Percentiles rank a stretch among this genome's conserved stretches.
Conservation (phyloP, 2,797 vertebrate species). For the Craterocephalus amniculus region DNA sequence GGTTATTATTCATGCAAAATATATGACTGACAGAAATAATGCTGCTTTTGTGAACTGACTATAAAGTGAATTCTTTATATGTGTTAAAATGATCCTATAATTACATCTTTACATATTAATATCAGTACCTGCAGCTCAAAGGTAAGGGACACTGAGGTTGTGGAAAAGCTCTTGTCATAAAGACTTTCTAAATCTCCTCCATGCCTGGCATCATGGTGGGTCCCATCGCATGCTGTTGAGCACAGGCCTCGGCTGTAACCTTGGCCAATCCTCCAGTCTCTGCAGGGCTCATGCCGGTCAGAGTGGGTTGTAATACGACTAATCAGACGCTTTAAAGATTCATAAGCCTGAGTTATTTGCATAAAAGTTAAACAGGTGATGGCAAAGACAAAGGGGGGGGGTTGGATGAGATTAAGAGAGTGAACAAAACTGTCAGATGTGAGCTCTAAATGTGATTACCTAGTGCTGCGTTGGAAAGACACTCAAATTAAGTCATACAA, state of each 20-base stretch:
- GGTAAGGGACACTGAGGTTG: constrained; percentile 21
- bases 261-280: constrained; percentile 66
- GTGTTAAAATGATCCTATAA: constrained; percentile 32
- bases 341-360: constrained; percentile 78
- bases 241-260: constrained; percentile 71
- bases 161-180: constrained; percentile 25
- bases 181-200: constrained; percentile 37
- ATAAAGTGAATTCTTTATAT: constrained; percentile 34
- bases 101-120: constrained; percentile 22
- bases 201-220: constrained; percentile 38
- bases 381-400: constrained; percentile 80
- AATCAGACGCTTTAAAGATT: constrained; percentile 82
- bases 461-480: constrained; percentile 26
- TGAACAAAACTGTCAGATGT: constrained; percentile 59
- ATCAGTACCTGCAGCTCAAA: constrained; percentile 17
- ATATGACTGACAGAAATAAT: constrained; percentile 37
- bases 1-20: constrained; percentile 38
- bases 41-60: constrained; percentile 29
- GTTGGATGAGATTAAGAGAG: constrained; percentile 56
- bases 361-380: constrained; percentile 85
- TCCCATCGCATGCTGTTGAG: constrained; percentile 47
- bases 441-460: constrained; percentile 66
- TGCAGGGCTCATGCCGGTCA: constrained; percentile 73
- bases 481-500: constrained; percentile 51
- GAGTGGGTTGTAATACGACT: constrained; percentile 81